These are phyloP conservation scores for Phylloscopus collybita DNA, from an alignment of 2,797 vertebrate species.

Conservation along the genomic window DNA sequence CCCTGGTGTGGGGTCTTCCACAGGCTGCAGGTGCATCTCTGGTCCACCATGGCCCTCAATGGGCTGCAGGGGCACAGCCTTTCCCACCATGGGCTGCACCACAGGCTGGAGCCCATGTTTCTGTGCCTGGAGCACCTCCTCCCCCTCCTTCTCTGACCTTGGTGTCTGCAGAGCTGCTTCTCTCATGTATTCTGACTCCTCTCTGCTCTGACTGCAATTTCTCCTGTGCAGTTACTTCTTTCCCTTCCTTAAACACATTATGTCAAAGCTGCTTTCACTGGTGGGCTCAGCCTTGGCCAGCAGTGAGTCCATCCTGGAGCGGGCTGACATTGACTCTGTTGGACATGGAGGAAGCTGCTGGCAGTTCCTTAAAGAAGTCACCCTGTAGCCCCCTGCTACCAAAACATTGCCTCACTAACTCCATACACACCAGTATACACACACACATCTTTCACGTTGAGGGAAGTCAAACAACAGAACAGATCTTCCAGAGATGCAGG, in stretches of 20 bases:
- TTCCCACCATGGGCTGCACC: background rate
- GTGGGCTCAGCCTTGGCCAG: background rate
- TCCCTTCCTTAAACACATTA: background rate
- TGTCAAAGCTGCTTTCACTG: background rate
- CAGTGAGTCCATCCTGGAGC: background rate
- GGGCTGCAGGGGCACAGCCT: background rate
- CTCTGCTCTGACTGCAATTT: background rate
- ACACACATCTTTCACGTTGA: background rate
- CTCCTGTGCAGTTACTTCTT: background rate
- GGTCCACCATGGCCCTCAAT: fast-evolving
- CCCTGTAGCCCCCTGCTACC: background rate
- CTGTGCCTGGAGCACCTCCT: background rate
- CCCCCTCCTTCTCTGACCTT: background rate
- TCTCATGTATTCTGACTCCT: background rate
- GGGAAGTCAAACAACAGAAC: background rate
- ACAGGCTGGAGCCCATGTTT: background rate
- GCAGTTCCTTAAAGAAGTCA: background rate
- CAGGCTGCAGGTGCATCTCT: background rate
- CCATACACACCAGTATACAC: background rate
- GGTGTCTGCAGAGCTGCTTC: background rate
- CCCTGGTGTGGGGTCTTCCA: background rate
- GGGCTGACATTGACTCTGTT: background rate
- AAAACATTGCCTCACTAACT: background rate
- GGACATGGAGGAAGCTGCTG: background rate
- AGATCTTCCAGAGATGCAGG: background rate